Evolutionary conservation across 2,113 vertebrate species (phyloP), one percentile per base, ranked within the genome.

Genomic region (Chaetura pelagica): DNA sequence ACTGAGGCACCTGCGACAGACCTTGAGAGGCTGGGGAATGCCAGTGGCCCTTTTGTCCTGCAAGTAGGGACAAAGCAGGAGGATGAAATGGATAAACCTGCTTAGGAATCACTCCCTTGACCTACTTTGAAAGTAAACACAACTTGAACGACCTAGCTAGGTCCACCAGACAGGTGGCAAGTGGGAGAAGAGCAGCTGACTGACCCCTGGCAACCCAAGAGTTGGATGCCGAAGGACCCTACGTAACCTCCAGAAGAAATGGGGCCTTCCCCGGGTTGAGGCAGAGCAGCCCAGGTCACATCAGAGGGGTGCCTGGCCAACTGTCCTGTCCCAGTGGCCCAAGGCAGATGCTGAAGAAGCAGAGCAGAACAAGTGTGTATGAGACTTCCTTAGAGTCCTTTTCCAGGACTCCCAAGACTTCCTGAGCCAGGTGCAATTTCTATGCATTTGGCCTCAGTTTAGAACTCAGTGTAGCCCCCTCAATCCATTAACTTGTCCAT

Each of bases 301-400:
- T 32, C 61, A 82, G n/a, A 74, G 14, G 29, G 22, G 8, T 0
- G 0, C 40, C 64, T 84, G 69, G 23, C 34, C 58, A 49, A 1
- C 49, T 73, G 11, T 26, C 52, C 44, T 40, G 38, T 42, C 29
- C 14, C 59, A 52, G 30, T 14, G 40, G 55, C 68, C 35, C 61
- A 54, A 58, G 44, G 40, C 63, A 4, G 2, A 10, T 58, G 20
- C 26, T 68, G 68, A 84, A 15, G n/a, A 26, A 48, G 64, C 75
- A 49, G 34, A 29, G 32, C 54, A 61, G 64, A 84, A 32, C 7
- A 54, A 59, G 11, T 1, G 2, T 21, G 2, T 67, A 4, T 55
- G 32, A 89, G 32, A 26, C 77, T 81, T 91, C 12, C 46, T 5
- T 17, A 20, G 40, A 48, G 44, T 15, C 8, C 7, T 91, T 94